Percentiles rank a stretch among this genome's conserved stretches.
phyloP scores from a whole-genome alignment of 37 sponge, comb jelly and placozoan genomes.

The Aphrocallistes beatrix region DNA sequence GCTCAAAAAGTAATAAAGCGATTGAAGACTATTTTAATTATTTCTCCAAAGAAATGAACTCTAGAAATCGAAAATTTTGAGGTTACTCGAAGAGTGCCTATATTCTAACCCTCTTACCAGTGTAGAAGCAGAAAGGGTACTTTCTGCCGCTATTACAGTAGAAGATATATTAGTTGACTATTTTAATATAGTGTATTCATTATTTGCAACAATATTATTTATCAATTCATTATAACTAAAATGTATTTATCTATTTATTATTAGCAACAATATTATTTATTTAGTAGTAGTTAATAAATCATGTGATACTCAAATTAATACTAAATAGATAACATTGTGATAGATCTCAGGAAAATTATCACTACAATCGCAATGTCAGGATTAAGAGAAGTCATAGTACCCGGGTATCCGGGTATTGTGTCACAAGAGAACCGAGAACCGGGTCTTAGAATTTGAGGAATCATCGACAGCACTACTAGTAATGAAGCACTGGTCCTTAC shows the following conservation, averaged over 20 bases:
- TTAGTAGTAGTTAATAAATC: background rate
- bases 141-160: background rate
- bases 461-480: background rate
- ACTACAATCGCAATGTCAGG: too few species aligned
- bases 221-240: too few species aligned
- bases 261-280: background rate
- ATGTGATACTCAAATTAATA: background rate
- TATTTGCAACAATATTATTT: too few species aligned
- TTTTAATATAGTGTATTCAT: too few species aligned
- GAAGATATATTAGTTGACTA: too few species aligned
- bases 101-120: background rate
- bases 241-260: background rate
- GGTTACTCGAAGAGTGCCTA: background rate
- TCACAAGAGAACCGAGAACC: background rate
- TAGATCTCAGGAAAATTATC: background rate
- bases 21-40: background rate
- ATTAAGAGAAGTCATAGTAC: background rate
- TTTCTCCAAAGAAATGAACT: background rate
- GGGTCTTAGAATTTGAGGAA: background rate
- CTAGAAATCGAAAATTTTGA: background rate
- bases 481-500: too few species aligned
- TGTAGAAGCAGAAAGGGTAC: background rate
- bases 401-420: background rate
- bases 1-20: background rate
- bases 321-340: background rate